Conservation (phyloP, 2,797 vertebrate genomes). For the Onychomys arenicola region DNA sequence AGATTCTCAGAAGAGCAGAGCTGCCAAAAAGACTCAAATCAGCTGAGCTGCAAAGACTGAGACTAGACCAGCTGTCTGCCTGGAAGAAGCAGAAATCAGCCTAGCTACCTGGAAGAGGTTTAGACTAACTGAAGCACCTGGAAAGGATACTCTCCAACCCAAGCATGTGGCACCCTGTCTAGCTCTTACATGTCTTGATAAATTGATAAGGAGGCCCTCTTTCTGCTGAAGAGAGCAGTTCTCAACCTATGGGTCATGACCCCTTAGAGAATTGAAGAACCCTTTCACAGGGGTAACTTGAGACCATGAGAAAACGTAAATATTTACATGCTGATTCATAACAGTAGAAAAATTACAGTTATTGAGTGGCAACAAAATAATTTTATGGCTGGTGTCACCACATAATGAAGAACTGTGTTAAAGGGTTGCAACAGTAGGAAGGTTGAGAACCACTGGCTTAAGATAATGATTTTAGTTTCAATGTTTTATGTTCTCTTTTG, state of each 20-base stretch:
- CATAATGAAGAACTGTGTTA: background rate
- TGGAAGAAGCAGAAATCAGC: background rate
- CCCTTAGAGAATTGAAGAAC: background rate
- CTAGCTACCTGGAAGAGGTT: too few species aligned
- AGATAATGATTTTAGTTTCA: background rate
- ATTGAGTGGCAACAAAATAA: background rate
- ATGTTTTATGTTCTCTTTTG: conserved; percentile 49
- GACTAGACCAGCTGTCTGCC: background rate
- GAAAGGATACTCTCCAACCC: background rate
- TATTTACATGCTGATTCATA: background rate
- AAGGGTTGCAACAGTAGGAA: background rate
- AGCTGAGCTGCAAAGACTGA: background rate
- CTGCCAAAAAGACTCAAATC: background rate
- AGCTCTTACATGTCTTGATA: background rate
- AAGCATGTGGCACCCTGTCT: background rate
- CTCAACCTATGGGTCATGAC: background rate
- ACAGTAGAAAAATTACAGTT: background rate
- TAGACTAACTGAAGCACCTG: background rate
- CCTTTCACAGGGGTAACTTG: background rate
- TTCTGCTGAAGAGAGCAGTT: background rate
- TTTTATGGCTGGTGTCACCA: background rate
- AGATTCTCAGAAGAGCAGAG: background rate
- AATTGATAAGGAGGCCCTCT: background rate
- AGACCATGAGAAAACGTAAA: background rate
- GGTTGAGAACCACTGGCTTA: background rate